These are phyloP conservation scores for Aquatica leii DNA, from an alignment of 2,888 invertebrate genomes.

Conservation along the genomic window DNA sequence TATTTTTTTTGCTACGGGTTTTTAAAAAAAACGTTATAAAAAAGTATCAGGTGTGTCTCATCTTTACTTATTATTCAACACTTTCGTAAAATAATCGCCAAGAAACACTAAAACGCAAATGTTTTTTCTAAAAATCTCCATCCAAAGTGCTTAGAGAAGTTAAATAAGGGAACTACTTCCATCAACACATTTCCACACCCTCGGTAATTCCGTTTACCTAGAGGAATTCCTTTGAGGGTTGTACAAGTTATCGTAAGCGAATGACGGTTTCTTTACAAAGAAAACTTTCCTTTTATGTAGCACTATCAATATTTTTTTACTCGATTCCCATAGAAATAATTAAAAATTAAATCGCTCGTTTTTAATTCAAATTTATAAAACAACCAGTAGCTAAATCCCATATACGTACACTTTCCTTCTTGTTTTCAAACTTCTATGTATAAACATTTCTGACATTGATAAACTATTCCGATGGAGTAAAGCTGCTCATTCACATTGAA, in stretches of 20 bases:
- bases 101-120: too few relatives aligned
- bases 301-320: background rate
- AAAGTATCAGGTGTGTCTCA: too few relatives aligned
- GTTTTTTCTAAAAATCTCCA: too few relatives aligned
- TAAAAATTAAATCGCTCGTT: background rate
- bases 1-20: too few relatives aligned
- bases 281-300: background rate
- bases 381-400: conserved; percentile 3
- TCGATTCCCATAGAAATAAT: background rate
- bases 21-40: too few relatives aligned
- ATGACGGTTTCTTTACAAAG: conserved; percentile 16
- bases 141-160: conserved; percentile 7
- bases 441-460: conserved; percentile 20
- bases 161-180: conserved; percentile 18
- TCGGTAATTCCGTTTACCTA: conserved; percentile 27
- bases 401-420: conserved; percentile 3
- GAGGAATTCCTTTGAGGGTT: conserved; percentile 36
- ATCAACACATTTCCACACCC: conserved; percentile 24
- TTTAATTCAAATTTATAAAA: conserved; percentile 5
- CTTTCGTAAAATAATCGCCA: too few relatives aligned
- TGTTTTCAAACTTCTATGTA: conserved; percentile 7
- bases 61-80: too few relatives aligned
- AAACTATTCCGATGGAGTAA: conserved; percentile 14
- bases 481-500: conserved; percentile 22
- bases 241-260: conserved; percentile 23